phyloP scores from a whole-genome alignment of 2,888 invertebrate genomes.

The Strigamia crassipes region DNA sequence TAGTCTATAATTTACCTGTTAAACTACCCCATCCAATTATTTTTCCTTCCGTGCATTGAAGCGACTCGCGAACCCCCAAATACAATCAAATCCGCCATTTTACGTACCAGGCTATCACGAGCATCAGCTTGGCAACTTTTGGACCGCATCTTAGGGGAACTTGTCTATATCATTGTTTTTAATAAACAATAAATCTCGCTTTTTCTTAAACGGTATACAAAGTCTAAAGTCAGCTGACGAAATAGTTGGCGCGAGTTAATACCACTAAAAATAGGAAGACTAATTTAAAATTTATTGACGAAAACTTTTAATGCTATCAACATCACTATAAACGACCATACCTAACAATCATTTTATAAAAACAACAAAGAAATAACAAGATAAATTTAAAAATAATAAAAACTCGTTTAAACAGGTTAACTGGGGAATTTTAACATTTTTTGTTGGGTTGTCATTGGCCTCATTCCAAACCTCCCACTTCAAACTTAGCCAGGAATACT shows the following conservation, averaged over 20 bases:
- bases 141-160: neutral
- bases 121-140: conserved; percentile 26
- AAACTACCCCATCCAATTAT: no score
- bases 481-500: no score
- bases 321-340: neutral
- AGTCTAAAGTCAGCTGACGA: neutral
- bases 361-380: neutral
- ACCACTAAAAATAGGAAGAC: conserved; percentile 32
- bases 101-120: conserved; percentile 1
- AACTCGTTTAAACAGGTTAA: conserved; percentile 12
- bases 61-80: neutral
- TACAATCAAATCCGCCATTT: neutral
- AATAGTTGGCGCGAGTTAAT: conserved; percentile 4
- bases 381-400: neutral
- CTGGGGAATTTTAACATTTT: neutral
- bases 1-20: no score
- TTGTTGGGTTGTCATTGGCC: conserved; percentile 27
- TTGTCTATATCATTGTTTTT: conserved; percentile 19
- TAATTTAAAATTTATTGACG: neutral
- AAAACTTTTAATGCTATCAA: neutral
- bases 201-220: neutral
- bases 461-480: conserved; percentile 1
- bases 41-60: neutral
- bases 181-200: neutral
- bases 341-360: neutral